Evolutionary conservation across 2,888 invertebrate species (phyloP).

Genomic region (Cantharis rustica): DNA sequence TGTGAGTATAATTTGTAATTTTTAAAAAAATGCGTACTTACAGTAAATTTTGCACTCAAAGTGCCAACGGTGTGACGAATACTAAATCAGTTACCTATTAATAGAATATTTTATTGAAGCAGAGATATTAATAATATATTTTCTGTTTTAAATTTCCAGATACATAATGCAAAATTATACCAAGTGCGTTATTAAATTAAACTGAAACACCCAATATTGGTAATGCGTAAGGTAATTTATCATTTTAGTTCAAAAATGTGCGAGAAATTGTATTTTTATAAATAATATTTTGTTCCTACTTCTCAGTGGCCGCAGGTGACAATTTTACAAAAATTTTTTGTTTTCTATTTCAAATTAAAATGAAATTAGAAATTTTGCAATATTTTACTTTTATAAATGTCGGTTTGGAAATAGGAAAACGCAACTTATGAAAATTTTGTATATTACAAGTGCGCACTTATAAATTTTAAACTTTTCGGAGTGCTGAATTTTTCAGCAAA

Average conservation of each 20-base stretch:
- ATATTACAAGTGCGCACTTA: neutral
- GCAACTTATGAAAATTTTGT: neutral
- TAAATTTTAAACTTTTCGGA: neutral
- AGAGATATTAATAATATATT: conserved; percentile 17
- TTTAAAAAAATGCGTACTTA: conserved; percentile 3
- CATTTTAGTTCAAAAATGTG: neutral
- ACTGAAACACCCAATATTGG: neutral
- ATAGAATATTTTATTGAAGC: conserved; percentile 7
- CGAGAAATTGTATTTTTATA: neutral
- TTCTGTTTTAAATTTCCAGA: conserved; percentile 9
- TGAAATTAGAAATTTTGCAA: neutral
- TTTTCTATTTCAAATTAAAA: neutral
- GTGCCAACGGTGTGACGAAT: conserved; percentile 6
- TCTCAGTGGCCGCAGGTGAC: neutral
- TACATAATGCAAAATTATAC: conserved; percentile 4
- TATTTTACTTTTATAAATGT: neutral
- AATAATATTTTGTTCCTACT: neutral
- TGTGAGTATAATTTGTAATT: neutral
- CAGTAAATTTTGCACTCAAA: neutral
- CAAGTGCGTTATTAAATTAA: neutral
- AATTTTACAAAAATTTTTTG: neutral
- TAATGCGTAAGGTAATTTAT: neutral
- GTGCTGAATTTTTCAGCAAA: neutral
- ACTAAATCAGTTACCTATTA: conserved; percentile 15
- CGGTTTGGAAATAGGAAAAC: neutral